Evolutionary conservation across 2,797 vertebrate genomes (phyloP).

Genomic region (Allobates femoralis): DNA sequence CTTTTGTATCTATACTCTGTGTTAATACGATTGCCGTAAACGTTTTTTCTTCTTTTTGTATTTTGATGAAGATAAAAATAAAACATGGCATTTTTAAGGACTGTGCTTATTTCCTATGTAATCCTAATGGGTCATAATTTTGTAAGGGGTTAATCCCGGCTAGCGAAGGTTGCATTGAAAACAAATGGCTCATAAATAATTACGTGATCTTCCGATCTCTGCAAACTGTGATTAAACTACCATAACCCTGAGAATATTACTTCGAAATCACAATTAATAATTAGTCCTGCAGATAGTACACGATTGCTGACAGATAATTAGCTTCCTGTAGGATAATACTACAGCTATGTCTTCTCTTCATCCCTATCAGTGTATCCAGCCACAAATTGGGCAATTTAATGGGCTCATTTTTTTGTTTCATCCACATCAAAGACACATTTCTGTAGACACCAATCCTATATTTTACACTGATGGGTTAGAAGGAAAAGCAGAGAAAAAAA

Average conservation of each 20-base stretch:
- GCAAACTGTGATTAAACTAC: conserved; percentile 19
- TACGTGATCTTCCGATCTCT: neutral
- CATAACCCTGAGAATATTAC: neutral
- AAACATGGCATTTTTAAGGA: conserved; percentile 49
- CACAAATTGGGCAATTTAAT: conserved; percentile 29
- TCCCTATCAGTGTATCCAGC: neutral
- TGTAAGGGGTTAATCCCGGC: neutral
- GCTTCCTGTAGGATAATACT: neutral
- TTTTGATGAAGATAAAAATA: conserved; percentile 47
- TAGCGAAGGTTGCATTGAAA: neutral
- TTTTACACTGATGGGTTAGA: neutral
- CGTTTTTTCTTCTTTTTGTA: conserved; percentile 23
- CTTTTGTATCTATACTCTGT: conserved; percentile 38
- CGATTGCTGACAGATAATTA: conserved; percentile 3
- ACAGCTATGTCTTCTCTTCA: neutral
- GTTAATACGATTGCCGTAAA: conserved; percentile 10
- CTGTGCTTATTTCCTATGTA: conserved; percentile 2
- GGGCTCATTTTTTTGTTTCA: neutral
- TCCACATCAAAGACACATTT: neutral
- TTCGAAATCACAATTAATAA: neutral
- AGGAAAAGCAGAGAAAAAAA: neutral
- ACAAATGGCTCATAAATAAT: conserved; percentile 17
- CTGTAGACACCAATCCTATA: neutral
- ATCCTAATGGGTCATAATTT: neutral
- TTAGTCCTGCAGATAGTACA: neutral